Base-by-base conservation (phyloP, 2,888 invertebrate species). In the Drosophila multiciliata region DNA sequence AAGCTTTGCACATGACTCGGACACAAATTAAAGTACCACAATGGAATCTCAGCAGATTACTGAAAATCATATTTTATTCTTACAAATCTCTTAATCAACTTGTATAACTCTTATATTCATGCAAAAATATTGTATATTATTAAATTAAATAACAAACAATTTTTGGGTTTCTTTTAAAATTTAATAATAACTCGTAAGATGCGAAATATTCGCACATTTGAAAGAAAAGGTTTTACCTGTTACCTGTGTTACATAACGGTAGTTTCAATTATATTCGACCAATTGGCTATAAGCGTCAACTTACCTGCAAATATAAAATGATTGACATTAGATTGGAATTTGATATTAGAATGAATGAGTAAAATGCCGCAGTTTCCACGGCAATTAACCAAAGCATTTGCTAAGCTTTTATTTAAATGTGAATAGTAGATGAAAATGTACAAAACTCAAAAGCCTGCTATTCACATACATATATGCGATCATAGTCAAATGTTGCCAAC, bases 1-100 rank as follows among this genome's bases (percentile, higher is more conserved):
- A 74, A 67, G 79, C 87, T 87, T 73, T 49, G 62, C 67, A 83
- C 78, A 87, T 80, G 81, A 60, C 81, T 73, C 57, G 66, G 61
- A 55, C 67, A 54, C 55, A 66, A 66, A 67, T 68, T 64, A 68
- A 58, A 45, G 20, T 11, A 11, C 42, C 32, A 48, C 38, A 63
- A 52, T 29, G 36, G 38, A 38, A 65, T 60, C 40, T 40, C 40
- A 54, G 40, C 49, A 49, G 20, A 36, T 15, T 35, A 12, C 54
- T 33, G 12, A 53, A 32, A 35, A 50, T 38, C 48, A 54, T 36
- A 45, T 50, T 50, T 40, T 23, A 58, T 40, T 33, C 17, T 11
- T 35, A 67, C 17, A 67, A 68, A 52, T 58, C 29, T 29, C 38
- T 62, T 40, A 20, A 32, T 50, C 35, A 36, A 15, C 29, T 52